Base-by-base conservation (phyloP, 2,113 vertebrate genomes). In the Pedetes capensis region DNA sequence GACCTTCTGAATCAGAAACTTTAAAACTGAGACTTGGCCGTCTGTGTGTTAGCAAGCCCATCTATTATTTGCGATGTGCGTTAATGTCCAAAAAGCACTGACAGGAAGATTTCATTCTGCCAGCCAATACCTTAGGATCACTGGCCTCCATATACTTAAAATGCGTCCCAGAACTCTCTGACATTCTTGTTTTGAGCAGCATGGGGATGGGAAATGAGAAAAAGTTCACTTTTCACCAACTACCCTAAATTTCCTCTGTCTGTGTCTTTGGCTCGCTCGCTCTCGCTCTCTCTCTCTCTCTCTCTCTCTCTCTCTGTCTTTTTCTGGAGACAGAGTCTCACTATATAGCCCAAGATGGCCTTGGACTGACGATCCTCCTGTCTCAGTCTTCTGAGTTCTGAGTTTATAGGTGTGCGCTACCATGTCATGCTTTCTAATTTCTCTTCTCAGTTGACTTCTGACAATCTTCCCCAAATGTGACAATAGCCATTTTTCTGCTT, bases 11-110 rank as follows among this genome's bases (percentile, higher is more conserved):
- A n/a, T 79, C 64, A 51, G 57, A 88, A 57, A 72, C 7, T 69
- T 32, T 20, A n/a, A 75, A 34, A 49, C 47, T 18, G 53, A 87
- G 61, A 53, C 34, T 61, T 59, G n/a, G 59, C 32, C 4, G 0
- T 44, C 86, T 76, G 3, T 32, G 14, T 32, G 34, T 71, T 34
- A 27, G 47, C 20, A 66, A 47, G 49, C n/a, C 32, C n/a, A n/a
- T n/a, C 32, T 63, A 8, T 6, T 14, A 8, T 27, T 55, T 55
- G 75, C 1, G 39, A 34, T 22, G 2, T 18, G 18, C 0, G 1
- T 1, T 61, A 49, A 55, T 1, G 4, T 20, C 59, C 12, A 1
- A 55, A 39, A 23, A 20, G 37, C 55, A 9, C 9, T 27, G 9
- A 3, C 11, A 7, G 42, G 32, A 18, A 68, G 17, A 69, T 9